Base-by-base conservation (phyloP, 2,797 vertebrate species). In the Malurus splendens region DNA sequence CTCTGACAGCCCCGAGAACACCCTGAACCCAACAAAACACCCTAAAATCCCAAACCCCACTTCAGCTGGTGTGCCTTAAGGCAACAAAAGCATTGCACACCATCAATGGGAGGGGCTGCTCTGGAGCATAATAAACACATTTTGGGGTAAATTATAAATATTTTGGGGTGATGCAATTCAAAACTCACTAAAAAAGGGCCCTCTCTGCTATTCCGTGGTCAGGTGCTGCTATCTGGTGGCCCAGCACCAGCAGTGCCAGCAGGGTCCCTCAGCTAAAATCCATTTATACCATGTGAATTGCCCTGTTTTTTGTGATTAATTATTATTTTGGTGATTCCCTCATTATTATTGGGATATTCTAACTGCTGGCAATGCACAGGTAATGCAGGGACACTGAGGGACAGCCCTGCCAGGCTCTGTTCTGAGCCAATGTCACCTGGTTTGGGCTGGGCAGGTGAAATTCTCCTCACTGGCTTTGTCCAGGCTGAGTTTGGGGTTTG, bases 161-260 rank as follows among this genome's bases (percentile, higher is more conserved):
- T 27, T 33, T 36, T 0, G 0, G 12, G 4, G 23, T 12, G 10
- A 25, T 30, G 12, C 1, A 13, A 73, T 20, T 32, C 9, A 16
- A 76, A 25, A 24, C 2, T 2, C 47, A 7, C 5, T 3, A 0
- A 7, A 25, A 8, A 1, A 9, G 3, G 16, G 0, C 0, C 1
- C 9, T n/a, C 15, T 9, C 0, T 7, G n/a, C 45, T 30, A 24
- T 71, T 54, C 57, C 2, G 1, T 12, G 52, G 90, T 18, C 67
- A 62, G 12, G 42, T 91, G 85, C 92, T 95, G 96, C 92, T 95
- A 95, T 25, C 97, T 96, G 73, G 90, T 93, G 97, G 94, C 56
- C 39, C 54, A 60, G 41, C 19, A 22, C 39, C 60, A 44, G 65
- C 77, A 86, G 48, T 55, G 60, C 55, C 60, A 59, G 28, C 39